These are phyloP conservation scores for Drosophila bocqueti DNA, from an alignment of 1,140 invertebrate genomes.

Conservation along the genomic window DNA sequence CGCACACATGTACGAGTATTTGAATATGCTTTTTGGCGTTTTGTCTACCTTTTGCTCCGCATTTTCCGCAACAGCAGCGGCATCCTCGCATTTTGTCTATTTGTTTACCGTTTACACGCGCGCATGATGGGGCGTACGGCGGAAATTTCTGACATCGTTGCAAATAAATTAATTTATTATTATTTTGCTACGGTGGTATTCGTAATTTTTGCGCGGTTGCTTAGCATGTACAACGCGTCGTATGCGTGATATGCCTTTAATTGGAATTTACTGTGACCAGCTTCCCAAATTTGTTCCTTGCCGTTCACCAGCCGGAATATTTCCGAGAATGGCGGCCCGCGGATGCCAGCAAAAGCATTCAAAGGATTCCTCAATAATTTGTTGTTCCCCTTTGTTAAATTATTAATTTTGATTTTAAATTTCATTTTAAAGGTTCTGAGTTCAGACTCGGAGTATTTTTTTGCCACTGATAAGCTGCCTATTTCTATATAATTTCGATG, in stretches of 20 bases:
- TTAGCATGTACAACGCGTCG: slow-evolving; percentile 71
- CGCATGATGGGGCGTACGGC: slow-evolving; percentile 28
- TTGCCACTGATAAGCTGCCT: background rate
- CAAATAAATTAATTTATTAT: slow-evolving; percentile 83
- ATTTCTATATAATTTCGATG: background rate
- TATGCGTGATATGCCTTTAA: slow-evolving; percentile 78
- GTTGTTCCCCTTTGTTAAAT: background rate
- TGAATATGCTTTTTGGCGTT: slow-evolving; percentile 70
- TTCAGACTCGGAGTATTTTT: no score
- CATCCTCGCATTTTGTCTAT: slow-evolving; percentile 8
- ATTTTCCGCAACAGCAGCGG: background rate
- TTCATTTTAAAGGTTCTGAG: background rate
- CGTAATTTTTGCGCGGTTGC: slow-evolving; percentile 46
- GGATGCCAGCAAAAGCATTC: slow-evolving; percentile 2
- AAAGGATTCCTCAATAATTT: background rate
- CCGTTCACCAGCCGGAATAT: slow-evolving; percentile 9
- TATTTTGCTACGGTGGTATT: slow-evolving; percentile 50
- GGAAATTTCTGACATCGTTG: slow-evolving; percentile 68
- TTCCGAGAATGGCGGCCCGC: slow-evolving; percentile 9
- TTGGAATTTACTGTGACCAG: slow-evolving; percentile 72
- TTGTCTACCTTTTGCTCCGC: slow-evolving; percentile 34
- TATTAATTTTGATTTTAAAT: background rate
- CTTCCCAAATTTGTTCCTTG: slow-evolving; percentile 25
- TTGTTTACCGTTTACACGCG: slow-evolving; percentile 52
- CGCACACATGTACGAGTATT: slow-evolving; percentile 38